These are phyloP conservation scores for Anisognathus igniventris DNA, from an alignment of 2,797 vertebrate species.

Conservation along the genomic window DNA sequence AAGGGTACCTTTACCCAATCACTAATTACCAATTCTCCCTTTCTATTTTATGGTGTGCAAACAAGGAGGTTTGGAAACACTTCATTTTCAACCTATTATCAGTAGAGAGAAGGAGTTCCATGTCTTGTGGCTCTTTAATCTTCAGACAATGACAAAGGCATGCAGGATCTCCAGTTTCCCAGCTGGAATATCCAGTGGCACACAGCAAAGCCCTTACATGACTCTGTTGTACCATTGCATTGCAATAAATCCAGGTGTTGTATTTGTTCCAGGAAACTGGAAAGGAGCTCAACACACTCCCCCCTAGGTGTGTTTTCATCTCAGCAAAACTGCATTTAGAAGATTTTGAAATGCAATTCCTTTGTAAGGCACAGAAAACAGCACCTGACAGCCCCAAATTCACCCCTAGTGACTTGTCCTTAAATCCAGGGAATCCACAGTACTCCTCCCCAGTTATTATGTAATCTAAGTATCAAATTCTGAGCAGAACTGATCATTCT, in stretches of 20 bases:
- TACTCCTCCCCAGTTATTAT: neutral
- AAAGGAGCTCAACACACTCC: neutral
- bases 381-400: neutral
- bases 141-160: neutral
- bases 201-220: neutral
- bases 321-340: neutral
- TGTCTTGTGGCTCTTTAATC: neutral
- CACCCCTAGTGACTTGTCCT: neutral
- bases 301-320: neutral
- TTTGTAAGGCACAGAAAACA: neutral
- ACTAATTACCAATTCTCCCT: neutral
- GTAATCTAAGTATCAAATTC: neutral
- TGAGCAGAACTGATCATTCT: neutral
- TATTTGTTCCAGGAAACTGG: neutral
- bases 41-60: neutral
- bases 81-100: neutral
- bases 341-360: neutral
- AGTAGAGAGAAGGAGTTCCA: neutral
- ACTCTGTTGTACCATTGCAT: neutral
- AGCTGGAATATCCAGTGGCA: neutral
- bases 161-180: neutral
- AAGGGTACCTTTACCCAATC: neutral
- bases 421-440: neutral
- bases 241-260: neutral
- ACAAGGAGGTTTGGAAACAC: neutral